Base-by-base conservation (phyloP, 2,888 invertebrate genomes). In the Arrhopalites spinosus region DNA sequence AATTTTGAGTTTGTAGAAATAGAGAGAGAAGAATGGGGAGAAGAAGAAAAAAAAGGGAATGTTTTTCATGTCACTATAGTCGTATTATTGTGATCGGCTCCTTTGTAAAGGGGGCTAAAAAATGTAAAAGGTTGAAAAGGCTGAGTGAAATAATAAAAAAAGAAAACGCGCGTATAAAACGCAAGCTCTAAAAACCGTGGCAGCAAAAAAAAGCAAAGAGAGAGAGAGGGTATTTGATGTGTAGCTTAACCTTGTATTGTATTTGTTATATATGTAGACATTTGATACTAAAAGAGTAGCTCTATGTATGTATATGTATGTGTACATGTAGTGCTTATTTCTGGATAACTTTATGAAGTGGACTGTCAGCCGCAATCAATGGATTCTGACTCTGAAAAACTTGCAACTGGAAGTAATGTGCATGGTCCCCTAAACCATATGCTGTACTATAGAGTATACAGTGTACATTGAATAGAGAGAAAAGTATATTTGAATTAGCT, bases 361-460 rank as follows among this genome's bases (percentile, higher is more conserved):
- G 64, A 66, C 73, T 73, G 73, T 73, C 73, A 73, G 73, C 64
- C 63, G 64, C 66, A 73, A 73, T 73, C 73, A 73, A 73, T 73
- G 73, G 50, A 53, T 70, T 70, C 53, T 70, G 59, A 70, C 56
- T 56, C 29, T 69, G 69, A 67, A 20, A 45, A n/a, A n/a, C n/a
- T n/a, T n/a, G n/a, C n/a, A n/a, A n/a, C n/a, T n/a, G n/a, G n/a
- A n/a, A n/a, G n/a, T n/a, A n/a, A n/a, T n/a, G n/a, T n/a, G n/a
- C n/a, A n/a, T n/a, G n/a, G n/a, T n/a, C n/a, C 5, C 36, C 36
- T 36, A 7, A 3, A 36, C 36, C 36, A 36, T 36, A 36, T 36
- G 36, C 36, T 36, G 36, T 36, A 11, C 11, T 3, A 36, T 36
- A 7, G 36, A 7, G 36, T n/a, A n/a, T n/a, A 36, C 36, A 7